Percentiles rank a stretch among this genome's conserved stretches.
Evolutionary conservation across 2,797 vertebrate species (phyloP).

Genomic region (Arctocebus calabarensis): DNA sequence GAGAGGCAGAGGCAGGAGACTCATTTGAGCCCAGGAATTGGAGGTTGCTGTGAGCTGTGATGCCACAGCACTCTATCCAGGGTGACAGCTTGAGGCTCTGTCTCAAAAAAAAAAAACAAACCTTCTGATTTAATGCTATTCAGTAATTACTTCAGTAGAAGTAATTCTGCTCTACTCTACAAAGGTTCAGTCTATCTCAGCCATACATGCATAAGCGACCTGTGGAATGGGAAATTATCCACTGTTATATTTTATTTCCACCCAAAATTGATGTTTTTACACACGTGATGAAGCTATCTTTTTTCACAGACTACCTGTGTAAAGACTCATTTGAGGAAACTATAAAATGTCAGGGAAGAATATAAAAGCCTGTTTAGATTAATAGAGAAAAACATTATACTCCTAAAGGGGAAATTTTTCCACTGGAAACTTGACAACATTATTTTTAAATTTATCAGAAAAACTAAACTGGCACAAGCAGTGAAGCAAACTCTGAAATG

Average conservation of each 20-base stretch:
- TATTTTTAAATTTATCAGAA: conserved; percentile 27
- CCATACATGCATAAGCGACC: not conserved
- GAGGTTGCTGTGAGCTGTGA: too few species aligned
- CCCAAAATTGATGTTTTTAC: conserved; percentile 8
- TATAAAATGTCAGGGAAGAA: not conserved
- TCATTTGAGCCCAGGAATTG: too few species aligned
- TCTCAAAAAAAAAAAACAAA: too few species aligned
- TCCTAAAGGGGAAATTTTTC: not conserved
- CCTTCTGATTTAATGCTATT: not conserved
- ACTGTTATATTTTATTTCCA: conserved; percentile 10
- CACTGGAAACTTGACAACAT: conserved; percentile 21
- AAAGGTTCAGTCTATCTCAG: not conserved
- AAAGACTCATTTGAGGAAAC: not conserved
- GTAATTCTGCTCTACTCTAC: not conserved
- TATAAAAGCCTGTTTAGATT: not conserved
- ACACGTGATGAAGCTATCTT: not conserved
- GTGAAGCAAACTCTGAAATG: conserved; percentile 17
- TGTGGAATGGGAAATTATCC: not conserved
- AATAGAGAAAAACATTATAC: conserved; percentile 16
- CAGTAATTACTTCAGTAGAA: too few species aligned
- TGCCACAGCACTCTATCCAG: too few species aligned
- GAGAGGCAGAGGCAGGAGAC: too few species aligned
- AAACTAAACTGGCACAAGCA: conserved; percentile 9
- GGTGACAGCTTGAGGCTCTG: too few species aligned
- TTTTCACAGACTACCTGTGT: not conserved